These are phyloP conservation scores for Bos taurus DNA, from an alignment of 2,113 vertebrate species.

Conservation along the genomic window ARS-UCD2.0 NC_037357.1:116349501-116350000, in stretches of 20 bases:
- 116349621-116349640: background rate
- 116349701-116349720: background rate
- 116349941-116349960: background rate
- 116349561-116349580: background rate
- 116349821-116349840: background rate
- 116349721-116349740: background rate
- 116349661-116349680: background rate
- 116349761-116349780: background rate
- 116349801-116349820: background rate
- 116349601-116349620: background rate
- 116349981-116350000: background rate
- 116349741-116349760: background rate
- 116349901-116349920: background rate
- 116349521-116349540: background rate
- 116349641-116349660: background rate
- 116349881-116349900: background rate
- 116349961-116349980: background rate
- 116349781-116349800: background rate
- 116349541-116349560: background rate
- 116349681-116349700: background rate
- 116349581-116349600: background rate
- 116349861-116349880: background rate
- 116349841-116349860: background rate
- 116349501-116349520: background rate
- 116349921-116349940: background rate